Percentiles rank a stretch among this genome's conserved stretches.
Conservation (phyloP, 1,140 invertebrate genomes). For the Musca vetustissima region DNA sequence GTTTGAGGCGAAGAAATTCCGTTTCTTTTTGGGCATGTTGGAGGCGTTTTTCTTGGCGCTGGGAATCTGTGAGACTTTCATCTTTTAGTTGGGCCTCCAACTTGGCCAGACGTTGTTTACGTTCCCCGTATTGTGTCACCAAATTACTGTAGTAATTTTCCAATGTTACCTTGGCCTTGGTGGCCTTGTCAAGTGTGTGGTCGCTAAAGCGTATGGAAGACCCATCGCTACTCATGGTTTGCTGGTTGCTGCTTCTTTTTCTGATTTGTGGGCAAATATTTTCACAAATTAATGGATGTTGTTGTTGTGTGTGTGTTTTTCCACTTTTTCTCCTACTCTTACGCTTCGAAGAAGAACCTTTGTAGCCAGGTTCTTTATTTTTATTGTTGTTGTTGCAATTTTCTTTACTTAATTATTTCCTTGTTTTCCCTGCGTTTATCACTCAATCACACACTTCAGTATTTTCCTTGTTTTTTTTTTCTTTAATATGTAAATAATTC, state of each 20-base stretch:
- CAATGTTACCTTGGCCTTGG: constrained; percentile 97
- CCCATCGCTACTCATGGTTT: constrained; percentile 53
- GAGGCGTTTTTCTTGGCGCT: constrained; percentile 84
- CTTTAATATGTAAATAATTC: constrained; percentile 3
- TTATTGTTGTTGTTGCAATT: too few species aligned
- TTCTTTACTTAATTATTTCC: too few species aligned
- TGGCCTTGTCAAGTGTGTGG: constrained; percentile 97
- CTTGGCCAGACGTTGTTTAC: constrained; percentile 90
- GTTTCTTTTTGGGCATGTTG: constrained; percentile 98
- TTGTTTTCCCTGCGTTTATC: neutral
- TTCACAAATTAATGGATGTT: neutral
- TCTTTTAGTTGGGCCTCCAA: constrained; percentile 93
- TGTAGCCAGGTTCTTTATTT: too few species aligned
- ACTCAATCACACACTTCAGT: neutral
- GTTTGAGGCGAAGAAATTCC: constrained; percentile 93
- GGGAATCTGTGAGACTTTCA: constrained; percentile 82
- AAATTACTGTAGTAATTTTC: constrained; percentile 99
- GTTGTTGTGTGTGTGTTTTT: too few species aligned
- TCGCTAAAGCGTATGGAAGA: constrained; percentile 83
- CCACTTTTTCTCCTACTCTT: too few species aligned
- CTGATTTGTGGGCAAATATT: neutral
- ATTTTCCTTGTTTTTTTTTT: too few species aligned
- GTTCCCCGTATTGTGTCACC: constrained; percentile 94
- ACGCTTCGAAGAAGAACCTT: too few species aligned
- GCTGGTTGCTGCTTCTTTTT: neutral